Evolutionary conservation across 1,140 invertebrate species (phyloP), one percentile per base, ranked within the genome.

Genomic region (Nasonia vitripennis): DNA sequence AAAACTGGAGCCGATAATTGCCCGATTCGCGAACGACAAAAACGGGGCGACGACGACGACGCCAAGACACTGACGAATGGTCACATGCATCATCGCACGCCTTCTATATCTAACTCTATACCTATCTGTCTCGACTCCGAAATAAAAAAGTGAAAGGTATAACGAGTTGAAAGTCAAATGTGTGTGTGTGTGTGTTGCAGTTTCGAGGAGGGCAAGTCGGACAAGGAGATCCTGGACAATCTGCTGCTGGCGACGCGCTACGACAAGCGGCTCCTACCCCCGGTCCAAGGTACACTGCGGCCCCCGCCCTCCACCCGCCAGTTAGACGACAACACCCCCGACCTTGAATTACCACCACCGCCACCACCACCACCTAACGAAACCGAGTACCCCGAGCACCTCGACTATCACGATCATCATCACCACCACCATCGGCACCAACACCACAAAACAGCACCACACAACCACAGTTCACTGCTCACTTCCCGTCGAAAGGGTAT

Each of bases 171-270:
- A 12, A 73, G 12, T 73, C 2, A 73, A 45, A 71, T 27, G 27
- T 27, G 27, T 27, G 27, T 27, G 27, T 27, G 27, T 31, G 10
- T 31, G 4, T 93, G 89, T 95, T 95, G 86, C 94, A 97, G 96
- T 93, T 97, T 97, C 93, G 96, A 96, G 92, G 96, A 97, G 93
- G 96, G 96, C 89, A 97, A 97, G 94, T 97, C 97, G 90, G 97
- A 97, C 94, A 97, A 97, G 94, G 96, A 97, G 94, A 97, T 97
- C 92, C 93, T 97, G 94, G 97, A 97, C 95, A 95, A 97, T 93
- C 94, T 97, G 90, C 94, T 97, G 89, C 95, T 95, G 93, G 95
- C 95, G 89, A 96, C 96, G 89, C 95, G 96, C 92, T 97, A 97
- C 94, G 97, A 97, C 94, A 97, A 97, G 95, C 95, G 97, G 94